These are phyloP conservation scores for Myiothlypis coronata DNA, from an alignment of 2,797 vertebrate species.

Conservation along the genomic window DNA sequence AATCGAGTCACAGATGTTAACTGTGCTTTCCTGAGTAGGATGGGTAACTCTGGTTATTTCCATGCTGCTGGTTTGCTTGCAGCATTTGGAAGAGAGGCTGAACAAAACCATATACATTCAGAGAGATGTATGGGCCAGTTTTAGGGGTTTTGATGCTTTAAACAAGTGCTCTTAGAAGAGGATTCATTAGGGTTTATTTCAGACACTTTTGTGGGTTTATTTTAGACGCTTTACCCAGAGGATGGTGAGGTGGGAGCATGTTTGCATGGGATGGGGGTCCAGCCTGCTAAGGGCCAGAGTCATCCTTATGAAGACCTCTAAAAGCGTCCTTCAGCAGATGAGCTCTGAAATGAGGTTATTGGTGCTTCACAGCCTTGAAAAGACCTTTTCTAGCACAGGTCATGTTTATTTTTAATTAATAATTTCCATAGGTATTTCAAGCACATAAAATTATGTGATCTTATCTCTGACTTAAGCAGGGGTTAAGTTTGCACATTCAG, in stretches of 20 bases:
- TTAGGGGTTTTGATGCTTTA: neutral
- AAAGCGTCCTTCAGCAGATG: neutral
- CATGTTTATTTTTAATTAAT: neutral
- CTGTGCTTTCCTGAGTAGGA: neutral
- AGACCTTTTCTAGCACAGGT: neutral
- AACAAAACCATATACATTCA: neutral
- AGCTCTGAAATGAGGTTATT: neutral
- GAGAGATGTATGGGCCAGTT: neutral
- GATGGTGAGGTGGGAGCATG: neutral
- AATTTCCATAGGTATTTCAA: neutral
- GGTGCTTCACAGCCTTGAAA: neutral
- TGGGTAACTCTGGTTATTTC: neutral
- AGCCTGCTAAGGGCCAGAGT: neutral
- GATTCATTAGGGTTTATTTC: neutral
- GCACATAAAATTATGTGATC: neutral
- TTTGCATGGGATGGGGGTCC: neutral
- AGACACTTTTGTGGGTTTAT: neutral
- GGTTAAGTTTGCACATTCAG: neutral
- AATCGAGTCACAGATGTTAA: neutral
- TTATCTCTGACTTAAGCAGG: neutral
- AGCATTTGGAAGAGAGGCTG: neutral
- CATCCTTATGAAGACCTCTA: neutral
- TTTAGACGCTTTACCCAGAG: neutral
- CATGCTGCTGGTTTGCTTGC: neutral
- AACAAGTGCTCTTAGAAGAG: neutral